Percentiles rank a stretch among this genome's conserved stretches.
Conservation (phyloP, 2,113 vertebrate genomes). For the Neomonachus schauinslandi region DNA sequence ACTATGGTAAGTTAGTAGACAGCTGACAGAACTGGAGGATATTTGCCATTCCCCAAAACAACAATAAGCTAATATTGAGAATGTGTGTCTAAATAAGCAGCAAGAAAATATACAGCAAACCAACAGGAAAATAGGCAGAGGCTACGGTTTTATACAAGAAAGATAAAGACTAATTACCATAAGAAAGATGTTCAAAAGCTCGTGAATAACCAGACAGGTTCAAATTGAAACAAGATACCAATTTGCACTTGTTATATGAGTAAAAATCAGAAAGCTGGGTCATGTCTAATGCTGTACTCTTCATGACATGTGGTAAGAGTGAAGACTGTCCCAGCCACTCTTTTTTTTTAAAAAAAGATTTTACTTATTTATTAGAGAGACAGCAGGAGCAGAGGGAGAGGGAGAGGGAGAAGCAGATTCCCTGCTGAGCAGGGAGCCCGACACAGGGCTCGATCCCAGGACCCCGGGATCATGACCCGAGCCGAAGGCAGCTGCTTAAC, state of each 20-base stretch:
- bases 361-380: too few relatives aligned
- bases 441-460: too few relatives aligned
- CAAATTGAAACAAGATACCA: not conserved
- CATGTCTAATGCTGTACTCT: too few relatives aligned
- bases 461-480: too few relatives aligned
- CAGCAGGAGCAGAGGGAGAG: too few relatives aligned
- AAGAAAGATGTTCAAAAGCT: not conserved
- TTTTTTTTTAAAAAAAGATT: too few relatives aligned
- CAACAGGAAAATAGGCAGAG: not conserved
- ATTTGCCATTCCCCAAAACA: not conserved
- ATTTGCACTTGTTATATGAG: not conserved
- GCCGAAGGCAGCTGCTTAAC: too few relatives aligned
- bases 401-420: too few relatives aligned
- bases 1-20: not conserved
- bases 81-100: not conserved
- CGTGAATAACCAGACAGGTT: not conserved
- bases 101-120: not conserved
- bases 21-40: not conserved
- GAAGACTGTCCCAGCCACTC: not conserved
- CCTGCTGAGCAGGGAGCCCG: too few relatives aligned
- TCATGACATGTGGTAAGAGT: not conserved
- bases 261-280: not conserved
- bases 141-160: not conserved
- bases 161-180: not conserved
- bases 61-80: not conserved